Evolutionary conservation across 1,140 invertebrate species (phyloP), one percentile per base, ranked within the genome.

Genomic region (Mizuhopecten yessoensis): DNA sequence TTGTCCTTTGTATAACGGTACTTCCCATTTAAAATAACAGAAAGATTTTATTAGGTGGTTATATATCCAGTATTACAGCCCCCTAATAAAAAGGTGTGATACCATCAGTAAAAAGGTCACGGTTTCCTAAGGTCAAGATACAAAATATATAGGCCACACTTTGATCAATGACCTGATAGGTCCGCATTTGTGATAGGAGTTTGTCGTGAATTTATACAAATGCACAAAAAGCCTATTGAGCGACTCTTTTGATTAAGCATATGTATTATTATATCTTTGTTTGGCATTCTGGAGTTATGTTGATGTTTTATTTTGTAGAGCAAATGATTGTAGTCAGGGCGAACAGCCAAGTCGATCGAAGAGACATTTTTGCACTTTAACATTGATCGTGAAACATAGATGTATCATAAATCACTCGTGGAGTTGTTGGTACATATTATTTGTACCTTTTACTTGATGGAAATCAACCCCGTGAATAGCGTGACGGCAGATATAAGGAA

Each of bases 111-210:
- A n/a, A 75, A 75, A 75, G 57, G 57, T 75, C 57, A 29, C 2
- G 57, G 57, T 1, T n/a, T 75, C 57, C 23, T 11, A 1, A 75
- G 57, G 57, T 75, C 57, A 75, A n/a, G 23, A 29, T 29, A 29
- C 57, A 29, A 29, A 29, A 29, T 5, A 75, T 29, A 75, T 3
- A n/a, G 23, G n/a, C 5, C 36, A 5, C 13, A 13, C 57, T 75
- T 75, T 75, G 57, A 75, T 75, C 57, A 75, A 17, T 75, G 57
- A 75, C 57, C 57, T 75, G 57, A 75, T 75, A 75, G 23, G n/a
- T 17, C 29, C 29, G 29, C 29, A 75, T 75, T 75, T n/a, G 57
- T 29, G 23, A 75, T 75, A 7, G n/a, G 57, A 9, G n/a, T 29
- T 75, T 75, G 17, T 75, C 57, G n/a, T 29, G 23, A 5, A 75